phyloP scores from a whole-genome alignment of 2,113 vertebrate species.

The Onychostruthus taczanowskii region DNA sequence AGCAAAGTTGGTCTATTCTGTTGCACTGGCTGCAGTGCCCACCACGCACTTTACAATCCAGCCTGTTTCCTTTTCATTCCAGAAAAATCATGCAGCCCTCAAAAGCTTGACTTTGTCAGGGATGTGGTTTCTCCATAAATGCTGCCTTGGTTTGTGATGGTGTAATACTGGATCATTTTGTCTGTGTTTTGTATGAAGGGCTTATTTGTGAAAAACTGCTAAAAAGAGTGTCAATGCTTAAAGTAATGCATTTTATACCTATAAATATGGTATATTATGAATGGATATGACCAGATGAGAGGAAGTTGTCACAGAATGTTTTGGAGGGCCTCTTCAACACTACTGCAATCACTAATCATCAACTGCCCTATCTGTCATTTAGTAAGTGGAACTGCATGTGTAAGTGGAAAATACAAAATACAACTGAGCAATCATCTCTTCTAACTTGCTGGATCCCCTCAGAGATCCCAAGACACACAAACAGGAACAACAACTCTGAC shows the following conservation, averaged over 20 bases:
- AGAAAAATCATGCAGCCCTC: neutral
- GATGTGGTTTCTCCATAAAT: neutral
- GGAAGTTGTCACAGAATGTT: neutral
- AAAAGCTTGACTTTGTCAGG: neutral
- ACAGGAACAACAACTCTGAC: neutral
- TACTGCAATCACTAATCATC: neutral
- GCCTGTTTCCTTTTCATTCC: neutral
- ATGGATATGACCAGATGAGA: neutral
- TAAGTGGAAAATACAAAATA: neutral
- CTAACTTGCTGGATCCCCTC: neutral
- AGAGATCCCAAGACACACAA: neutral
- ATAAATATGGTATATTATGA: neutral
- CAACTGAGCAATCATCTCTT: neutral
- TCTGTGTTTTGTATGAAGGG: neutral
- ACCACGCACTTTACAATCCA: neutral
- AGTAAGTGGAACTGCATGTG: neutral
- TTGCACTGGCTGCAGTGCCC: neutral
- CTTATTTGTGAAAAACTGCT: neutral
- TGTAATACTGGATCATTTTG: neutral
- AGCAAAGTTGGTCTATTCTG: neutral
- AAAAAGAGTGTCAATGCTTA: neutral
- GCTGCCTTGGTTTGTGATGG: neutral
- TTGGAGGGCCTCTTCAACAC: neutral
- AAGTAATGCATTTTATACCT: neutral
- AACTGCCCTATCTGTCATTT: neutral